Base-by-base conservation (phyloP, 2,888 invertebrate genomes). In the Trachelus troglodyta region DNA sequence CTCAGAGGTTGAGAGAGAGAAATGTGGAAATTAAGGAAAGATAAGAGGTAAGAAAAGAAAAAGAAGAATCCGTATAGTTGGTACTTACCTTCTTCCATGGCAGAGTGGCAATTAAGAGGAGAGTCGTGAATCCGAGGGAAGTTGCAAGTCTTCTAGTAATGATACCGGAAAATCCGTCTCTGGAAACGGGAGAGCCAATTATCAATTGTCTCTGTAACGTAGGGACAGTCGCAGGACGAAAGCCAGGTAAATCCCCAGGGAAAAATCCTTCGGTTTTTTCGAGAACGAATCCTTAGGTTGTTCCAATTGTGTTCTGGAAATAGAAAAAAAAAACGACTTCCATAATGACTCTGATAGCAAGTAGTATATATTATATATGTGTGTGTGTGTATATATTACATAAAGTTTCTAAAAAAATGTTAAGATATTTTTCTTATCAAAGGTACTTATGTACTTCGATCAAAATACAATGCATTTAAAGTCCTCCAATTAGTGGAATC, bases 91-190 rank as follows among this genome's bases (percentile, higher is more conserved):
- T 56, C 40, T 23, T 56, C 23, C 40, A 23, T 56, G 40, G 40
- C 40, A 9, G 40, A 56, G 23, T 56, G 40, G 40, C 40, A 56
- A 56, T 56, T 56, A 56, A 56, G 23, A 23, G 40, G 40, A 56
- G 40, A 76, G 73, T 79, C 76, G 12, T 33, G 73, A 74, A 23
- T 56, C 40, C 40, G 1, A 56, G 23, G 23, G 40, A 56, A 56
- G 40, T 9, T 23, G 40, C 40, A 6, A 23, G 40, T 56, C 40
- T 56, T 56, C 40, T 9, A 9, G 40, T 56, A 56, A 56, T 56
- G 23, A 23, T 56, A 31, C 31, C 31, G 71, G 15, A 33, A 71
- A 30, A 33, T 71, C 1, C 71, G 31, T 71, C 71, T 31, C 12
- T 15, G 33, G 33, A 33, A 33, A 71, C 33, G 71, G 31, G 15